Evolutionary conservation across 2,113 vertebrate genomes (phyloP), one percentile per base, ranked within the genome.

Genomic region (Terrapene triunguis): DNA sequence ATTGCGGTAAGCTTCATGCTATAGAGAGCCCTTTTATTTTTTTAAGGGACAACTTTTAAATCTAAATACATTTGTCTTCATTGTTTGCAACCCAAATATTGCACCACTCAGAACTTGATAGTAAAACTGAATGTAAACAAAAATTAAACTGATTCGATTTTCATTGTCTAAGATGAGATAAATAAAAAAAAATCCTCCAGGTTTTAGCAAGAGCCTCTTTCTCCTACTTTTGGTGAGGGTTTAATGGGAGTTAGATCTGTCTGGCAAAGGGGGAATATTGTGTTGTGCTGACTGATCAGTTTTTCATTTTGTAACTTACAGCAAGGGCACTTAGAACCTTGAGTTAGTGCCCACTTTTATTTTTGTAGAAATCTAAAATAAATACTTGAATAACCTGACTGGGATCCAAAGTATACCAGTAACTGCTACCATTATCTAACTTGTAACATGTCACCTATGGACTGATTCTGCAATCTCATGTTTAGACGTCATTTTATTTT

Each of bases 1-100:
- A 87, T 99, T 95, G 91, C 98, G 89, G 99, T 99, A 98, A 99
- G 99, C 98, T 94, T 91, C 19, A 0, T n/a, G 27, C 87, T 92
- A 48, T 22, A 51, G 14, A 38, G 10, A 79, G 29, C 35, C 22
- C 0, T 0, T 44, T 88, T 38, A 44, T 83, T 27, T 1, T 82
- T 90, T 47, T 53, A 47, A 44, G 25, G 38, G 27, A 59, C 29
- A 24, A 35, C n/a, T 38, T 62, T 69, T 57, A 85, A n/a, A 8
- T 19, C 80, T 80, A 85, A 78, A 76, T 69, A 24, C 35, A n/a
- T 10, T 59, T 72, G 19, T 42, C 80, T 82, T 27, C 32, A 7
- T 82, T 89, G 80, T 87, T 78, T 91, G 50, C 5, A 17, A 0
- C 53, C 22, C 47, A 53, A 51, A 0, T 93, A 35, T 86, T 82